Evolutionary conservation across 2,888 invertebrate species (phyloP), one percentile per base, ranked within the genome.

Genomic region (Metopia argyrocephala): DNA sequence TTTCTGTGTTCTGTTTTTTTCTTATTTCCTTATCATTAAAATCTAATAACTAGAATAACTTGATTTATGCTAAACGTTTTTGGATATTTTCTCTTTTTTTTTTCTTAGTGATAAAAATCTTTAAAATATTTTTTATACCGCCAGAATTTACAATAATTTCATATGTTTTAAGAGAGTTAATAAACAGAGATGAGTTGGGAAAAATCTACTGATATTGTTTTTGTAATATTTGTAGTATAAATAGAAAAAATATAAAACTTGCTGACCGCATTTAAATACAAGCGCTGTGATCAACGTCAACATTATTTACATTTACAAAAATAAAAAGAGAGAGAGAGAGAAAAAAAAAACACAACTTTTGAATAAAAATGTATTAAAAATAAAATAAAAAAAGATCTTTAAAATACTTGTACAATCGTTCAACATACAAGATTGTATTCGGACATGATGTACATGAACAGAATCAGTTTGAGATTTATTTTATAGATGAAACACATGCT

Each of bases 221-320:
- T 46, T 25, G 3, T 20, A 25, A 38, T 65, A 52, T 57, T 62
- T 28, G 21, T 75, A 59, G 48, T 56, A 59, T 57, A 74, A 66
- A 71, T 38, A 75, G 15, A 76, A 81, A 70, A 61, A 65, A 68
- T 78, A 71, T 73, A 83, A 83, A 83, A 84, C 83, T 79, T 78
- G 83, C 84, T 84, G 84, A 84, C 84, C 84, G 84, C 83, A 78
- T 84, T 84, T 84, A 84, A 84, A 84, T 81, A 80, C 71, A 71
- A 76, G 3, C 79, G 76, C 79, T 68, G 68, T 68, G 69, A 76
- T 76, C 82, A 84, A 76, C 78, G 64, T 56, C 79, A 79, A 74
- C 75, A 82, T 79, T 79, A 79, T 76, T 73, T 70, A 50, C 78
- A 79, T 79, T 46, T 12, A 38, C 38, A 38, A 38, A 9, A 15